phyloP scores from a whole-genome alignment of 2,113 vertebrate species.

The mouse (Mus musculus) region GRCm39 chr9:108308001-108308500 shows the following conservation, averaged over 20 bases:
- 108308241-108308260: no score
- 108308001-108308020: not conserved
- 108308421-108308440: no score
- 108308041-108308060: not conserved
- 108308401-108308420: not conserved
- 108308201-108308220: not conserved
- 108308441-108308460: not conserved
- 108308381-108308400: not conserved
- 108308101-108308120: not conserved
- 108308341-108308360: not conserved
- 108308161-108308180: not conserved
- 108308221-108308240: no score
- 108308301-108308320: no score
- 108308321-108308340: no score
- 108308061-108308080: not conserved
- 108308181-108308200: not conserved
- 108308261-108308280: not conserved
- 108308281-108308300: not conserved
- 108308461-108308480: not conserved
- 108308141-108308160: not conserved
- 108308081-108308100: not conserved
- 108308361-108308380: not conserved
- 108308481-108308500: no score
- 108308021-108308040: no score
- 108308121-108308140: not conserved